Conservation (phyloP, 1,140 invertebrate species). For the Lordiphosa clarofinis region DNA sequence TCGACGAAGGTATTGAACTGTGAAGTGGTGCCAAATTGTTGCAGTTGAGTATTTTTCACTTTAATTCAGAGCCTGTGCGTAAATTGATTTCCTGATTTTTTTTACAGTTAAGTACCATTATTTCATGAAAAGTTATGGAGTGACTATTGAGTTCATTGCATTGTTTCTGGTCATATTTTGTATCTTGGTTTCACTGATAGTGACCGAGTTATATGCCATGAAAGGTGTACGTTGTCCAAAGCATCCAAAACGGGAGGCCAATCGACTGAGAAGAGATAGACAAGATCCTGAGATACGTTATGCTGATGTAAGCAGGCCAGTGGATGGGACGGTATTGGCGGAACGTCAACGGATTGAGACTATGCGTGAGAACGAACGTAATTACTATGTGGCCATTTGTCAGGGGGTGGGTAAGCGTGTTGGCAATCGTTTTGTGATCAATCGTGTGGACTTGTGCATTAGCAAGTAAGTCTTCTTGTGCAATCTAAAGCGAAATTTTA, state of each 20-base stretch:
- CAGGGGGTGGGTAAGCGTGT: constrained; percentile 3
- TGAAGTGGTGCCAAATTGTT: constrained; percentile 31
- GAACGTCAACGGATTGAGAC: constrained; percentile 14
- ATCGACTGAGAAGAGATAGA: background rate
- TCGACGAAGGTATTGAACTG: constrained; percentile 36
- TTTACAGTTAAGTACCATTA: constrained; percentile 12
- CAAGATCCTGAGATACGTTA: background rate
- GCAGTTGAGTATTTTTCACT: constrained; percentile 12
- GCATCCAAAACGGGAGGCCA: too few relatives aligned
- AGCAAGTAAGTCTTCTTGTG: constrained; percentile 25
- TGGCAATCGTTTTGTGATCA: constrained; percentile 8
- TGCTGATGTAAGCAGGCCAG: too few relatives aligned
- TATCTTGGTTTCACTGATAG: background rate
- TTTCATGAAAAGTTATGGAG: background rate
- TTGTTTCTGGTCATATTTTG: background rate
- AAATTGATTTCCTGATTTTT: too few relatives aligned
- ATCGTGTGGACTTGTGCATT: constrained; percentile 33
- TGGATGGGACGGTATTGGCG: constrained; percentile 21
- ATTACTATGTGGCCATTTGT: constrained; percentile 5
- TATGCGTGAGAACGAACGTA: constrained; percentile 10
- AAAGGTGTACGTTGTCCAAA: background rate
- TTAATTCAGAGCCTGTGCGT: background rate
- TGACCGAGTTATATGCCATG: background rate
- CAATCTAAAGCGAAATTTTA: too few relatives aligned
- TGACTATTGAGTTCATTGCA: background rate